Evolutionary conservation across 2,888 invertebrate species (phyloP).

Genomic region (Asteroscopus sphinx): DNA sequence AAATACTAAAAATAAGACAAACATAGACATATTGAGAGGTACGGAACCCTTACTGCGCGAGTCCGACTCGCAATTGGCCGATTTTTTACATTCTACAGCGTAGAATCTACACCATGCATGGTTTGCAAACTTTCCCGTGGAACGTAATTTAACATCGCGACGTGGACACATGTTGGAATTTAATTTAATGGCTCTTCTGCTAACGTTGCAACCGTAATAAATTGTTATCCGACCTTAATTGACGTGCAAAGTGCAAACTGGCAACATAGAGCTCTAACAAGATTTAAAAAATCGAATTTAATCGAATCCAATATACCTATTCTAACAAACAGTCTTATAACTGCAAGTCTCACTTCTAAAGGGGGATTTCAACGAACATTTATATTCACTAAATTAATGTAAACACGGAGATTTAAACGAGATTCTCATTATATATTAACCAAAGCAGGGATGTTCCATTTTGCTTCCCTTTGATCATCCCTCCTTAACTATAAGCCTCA

Average conservation of each 20-base stretch:
- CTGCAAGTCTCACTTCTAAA: conserved; percentile 26
- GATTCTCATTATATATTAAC: conserved; percentile 86
- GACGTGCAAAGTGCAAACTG: not conserved
- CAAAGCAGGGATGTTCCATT: conserved; percentile 76
- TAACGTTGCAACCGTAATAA: not conserved
- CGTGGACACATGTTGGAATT: conserved; percentile 17
- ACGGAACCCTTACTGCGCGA: too few species aligned
- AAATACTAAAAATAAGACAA: too few species aligned
- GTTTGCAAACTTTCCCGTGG: conserved; percentile 27
- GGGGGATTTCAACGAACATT: conserved; percentile 61
- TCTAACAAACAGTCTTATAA: conserved; percentile 7
- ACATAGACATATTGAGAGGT: too few species aligned
- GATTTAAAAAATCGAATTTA: conserved; percentile 2
- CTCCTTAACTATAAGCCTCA: conserved; percentile 74
- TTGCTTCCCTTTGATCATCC: conserved; percentile 80
- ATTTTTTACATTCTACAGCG: not conserved
- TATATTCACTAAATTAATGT: conserved; percentile 82
- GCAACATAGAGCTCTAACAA: not conserved
- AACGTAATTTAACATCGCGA: conserved; percentile 12
- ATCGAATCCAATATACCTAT: conserved; percentile 4
- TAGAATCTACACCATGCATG: conserved; percentile 7
- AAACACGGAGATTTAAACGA: conserved; percentile 80
- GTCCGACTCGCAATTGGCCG: too few species aligned
- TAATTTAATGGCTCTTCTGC: conserved; percentile 18
- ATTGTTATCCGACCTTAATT: too few species aligned